phyloP scores from a whole-genome alignment of 1,140 invertebrate species.

The Oscheius sp. region DNA sequence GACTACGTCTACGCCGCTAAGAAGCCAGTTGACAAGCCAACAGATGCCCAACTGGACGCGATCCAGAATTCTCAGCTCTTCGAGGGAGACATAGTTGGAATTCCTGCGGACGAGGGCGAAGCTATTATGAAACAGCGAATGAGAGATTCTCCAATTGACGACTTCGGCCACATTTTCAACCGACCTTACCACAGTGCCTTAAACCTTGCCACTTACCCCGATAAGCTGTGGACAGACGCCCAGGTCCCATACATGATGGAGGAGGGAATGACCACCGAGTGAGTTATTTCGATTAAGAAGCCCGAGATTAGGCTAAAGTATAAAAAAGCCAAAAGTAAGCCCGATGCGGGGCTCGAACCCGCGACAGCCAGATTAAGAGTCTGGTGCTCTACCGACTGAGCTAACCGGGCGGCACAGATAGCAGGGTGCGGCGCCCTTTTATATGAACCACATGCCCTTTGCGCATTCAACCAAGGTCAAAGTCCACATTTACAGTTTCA shows the following conservation, averaged over 20 bases:
- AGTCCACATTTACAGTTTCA: too few relatives aligned
- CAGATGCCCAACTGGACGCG: conserved; percentile 50
- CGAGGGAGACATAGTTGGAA: conserved; percentile 58
- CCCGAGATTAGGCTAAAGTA: too few relatives aligned
- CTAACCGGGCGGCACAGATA: not conserved
- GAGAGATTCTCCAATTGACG: conserved; percentile 31
- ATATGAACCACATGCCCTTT: not conserved
- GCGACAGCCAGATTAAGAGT: too few relatives aligned
- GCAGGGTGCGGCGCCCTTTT: not conserved
- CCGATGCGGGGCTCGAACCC: not conserved
- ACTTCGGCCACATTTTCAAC: conserved; percentile 48
- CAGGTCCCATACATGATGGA: conserved; percentile 58
- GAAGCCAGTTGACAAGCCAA: conserved; percentile 52
- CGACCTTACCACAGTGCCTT: conserved; percentile 58
- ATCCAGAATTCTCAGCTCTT: conserved; percentile 58
- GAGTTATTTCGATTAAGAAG: conserved; percentile 43
- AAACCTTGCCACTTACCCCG: conserved; percentile 57
- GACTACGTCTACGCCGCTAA: conserved; percentile 57
- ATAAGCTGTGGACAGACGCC: conserved; percentile 56
- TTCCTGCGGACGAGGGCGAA: conserved; percentile 39
- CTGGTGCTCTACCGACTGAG: not conserved
- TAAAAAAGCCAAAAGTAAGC: not conserved
- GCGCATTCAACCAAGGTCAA: conserved; percentile 14
- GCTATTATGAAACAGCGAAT: conserved; percentile 12
- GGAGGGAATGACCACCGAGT: conserved; percentile 60